phyloP scores from a whole-genome alignment of 1,140 invertebrate species.

The Pomacea maculata region DNA sequence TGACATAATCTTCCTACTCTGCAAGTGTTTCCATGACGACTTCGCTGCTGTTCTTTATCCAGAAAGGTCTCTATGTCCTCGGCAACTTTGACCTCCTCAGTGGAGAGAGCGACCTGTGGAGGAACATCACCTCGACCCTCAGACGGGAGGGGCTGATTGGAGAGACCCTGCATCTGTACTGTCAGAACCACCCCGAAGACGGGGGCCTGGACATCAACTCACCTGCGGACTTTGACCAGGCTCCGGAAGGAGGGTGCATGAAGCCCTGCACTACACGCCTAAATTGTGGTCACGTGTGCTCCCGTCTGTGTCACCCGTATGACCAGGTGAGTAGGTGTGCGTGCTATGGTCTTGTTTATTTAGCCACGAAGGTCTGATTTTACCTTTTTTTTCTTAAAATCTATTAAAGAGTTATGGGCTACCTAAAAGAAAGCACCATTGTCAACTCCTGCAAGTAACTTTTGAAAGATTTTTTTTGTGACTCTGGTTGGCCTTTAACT shows the following conservation, averaged over 20 bases:
- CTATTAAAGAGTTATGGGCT: too few species aligned
- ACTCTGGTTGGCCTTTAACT: too few species aligned
- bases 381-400: too few species aligned
- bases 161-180: constrained; percentile 56
- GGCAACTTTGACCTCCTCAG: constrained; percentile 76
- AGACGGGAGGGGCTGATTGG: constrained; percentile 32
- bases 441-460: too few species aligned
- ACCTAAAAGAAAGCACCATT: too few species aligned
- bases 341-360: too few species aligned
- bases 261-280: constrained; percentile 56
- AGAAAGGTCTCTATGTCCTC: constrained; percentile 73
- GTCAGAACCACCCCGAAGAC: constrained; percentile 65
- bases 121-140: constrained; percentile 50
- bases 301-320: constrained; percentile 51
- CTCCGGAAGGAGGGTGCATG: constrained; percentile 65
- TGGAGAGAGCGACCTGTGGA: constrained; percentile 62
- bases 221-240: constrained; percentile 58
- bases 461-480: too few species aligned
- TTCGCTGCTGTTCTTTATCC: neutral
- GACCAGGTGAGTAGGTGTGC: constrained; percentile 26
- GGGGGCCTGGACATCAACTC: constrained; percentile 31
- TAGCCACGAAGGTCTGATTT: too few species aligned
- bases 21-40: too few species aligned
- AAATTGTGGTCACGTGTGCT: constrained; percentile 63
- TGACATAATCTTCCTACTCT: too few species aligned